Percentiles rank a stretch among this genome's conserved stretches.
Evolutionary conservation across 2,888 invertebrate species (phyloP).

Genomic region (Alentia gelatinosa): DNA sequence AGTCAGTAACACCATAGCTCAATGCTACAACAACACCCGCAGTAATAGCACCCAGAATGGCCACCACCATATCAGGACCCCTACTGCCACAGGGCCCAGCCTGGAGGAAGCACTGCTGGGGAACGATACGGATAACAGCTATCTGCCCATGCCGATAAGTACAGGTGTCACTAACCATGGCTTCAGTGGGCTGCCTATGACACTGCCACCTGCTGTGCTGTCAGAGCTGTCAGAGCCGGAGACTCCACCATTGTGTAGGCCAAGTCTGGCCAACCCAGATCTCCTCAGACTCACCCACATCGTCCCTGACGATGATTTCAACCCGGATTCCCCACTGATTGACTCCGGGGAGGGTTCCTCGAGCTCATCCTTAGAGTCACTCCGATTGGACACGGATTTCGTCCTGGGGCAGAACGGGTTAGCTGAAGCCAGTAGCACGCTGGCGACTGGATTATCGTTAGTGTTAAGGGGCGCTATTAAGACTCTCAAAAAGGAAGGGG

Average conservation of each 20-base stretch:
- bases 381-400: not conserved
- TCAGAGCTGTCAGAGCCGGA: not conserved
- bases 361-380: constrained; percentile 23
- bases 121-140: not conserved
- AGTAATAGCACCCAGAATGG: not conserved
- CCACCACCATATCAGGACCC: not conserved
- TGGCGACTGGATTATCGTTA: not conserved
- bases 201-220: not conserved
- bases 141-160: not conserved
- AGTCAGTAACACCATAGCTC: not conserved
- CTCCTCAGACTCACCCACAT: constrained; percentile 28
- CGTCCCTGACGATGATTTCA: not conserved
- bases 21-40: not conserved
- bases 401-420: not conserved
- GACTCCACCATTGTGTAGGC: not conserved
- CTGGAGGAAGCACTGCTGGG: not conserved
- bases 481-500: constrained; percentile 20
- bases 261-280: not conserved
- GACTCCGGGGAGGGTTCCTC: constrained; percentile 41
- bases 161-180: not conserved
- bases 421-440: not conserved
- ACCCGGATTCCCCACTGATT: constrained; percentile 13
- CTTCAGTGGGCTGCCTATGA: not conserved
- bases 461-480: not conserved
- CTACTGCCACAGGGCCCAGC: not conserved